Conservation (phyloP, 2,797 vertebrate species). For the Lates japonicus region DNA sequence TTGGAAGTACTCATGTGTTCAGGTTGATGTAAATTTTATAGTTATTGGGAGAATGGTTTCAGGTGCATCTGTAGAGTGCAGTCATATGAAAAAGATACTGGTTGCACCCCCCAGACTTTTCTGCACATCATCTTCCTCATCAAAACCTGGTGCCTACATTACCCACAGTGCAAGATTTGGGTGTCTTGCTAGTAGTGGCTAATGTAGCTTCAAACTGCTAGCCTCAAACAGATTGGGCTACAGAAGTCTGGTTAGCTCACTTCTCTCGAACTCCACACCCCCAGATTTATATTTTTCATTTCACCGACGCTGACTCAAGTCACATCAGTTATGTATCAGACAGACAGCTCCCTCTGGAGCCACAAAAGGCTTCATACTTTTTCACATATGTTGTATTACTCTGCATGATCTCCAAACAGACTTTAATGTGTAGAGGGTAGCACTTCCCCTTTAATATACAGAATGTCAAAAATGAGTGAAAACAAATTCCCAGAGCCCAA, state of each 20-base stretch:
- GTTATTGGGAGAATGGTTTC: conserved; percentile 32
- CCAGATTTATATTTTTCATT: background rate
- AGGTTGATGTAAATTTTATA: conserved; percentile 42
- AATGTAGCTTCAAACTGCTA: background rate
- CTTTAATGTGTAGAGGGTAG: background rate
- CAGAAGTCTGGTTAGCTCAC: background rate
- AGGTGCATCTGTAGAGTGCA: conserved; percentile 6
- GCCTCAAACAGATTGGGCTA: too few relatives aligned
- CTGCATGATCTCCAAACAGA: background rate
- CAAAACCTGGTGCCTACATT: too few relatives aligned
- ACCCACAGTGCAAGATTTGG: too few relatives aligned
- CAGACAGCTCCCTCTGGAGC: background rate
- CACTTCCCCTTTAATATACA: background rate
- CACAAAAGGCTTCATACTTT: background rate
- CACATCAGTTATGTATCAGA: background rate
- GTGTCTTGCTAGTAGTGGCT: too few relatives aligned
- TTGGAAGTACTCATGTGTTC: conserved; percentile 35
- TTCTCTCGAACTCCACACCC: too few relatives aligned
- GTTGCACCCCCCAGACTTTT: accelerated
- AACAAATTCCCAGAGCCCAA: background rate
- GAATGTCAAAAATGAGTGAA: background rate
- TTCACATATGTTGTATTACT: background rate
- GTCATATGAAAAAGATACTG: conserved; percentile 22
- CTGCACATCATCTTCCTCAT: background rate
- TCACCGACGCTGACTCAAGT: background rate